Conservation (phyloP, 2,113 vertebrate genomes). For the Grammomys surdaster region DNA sequence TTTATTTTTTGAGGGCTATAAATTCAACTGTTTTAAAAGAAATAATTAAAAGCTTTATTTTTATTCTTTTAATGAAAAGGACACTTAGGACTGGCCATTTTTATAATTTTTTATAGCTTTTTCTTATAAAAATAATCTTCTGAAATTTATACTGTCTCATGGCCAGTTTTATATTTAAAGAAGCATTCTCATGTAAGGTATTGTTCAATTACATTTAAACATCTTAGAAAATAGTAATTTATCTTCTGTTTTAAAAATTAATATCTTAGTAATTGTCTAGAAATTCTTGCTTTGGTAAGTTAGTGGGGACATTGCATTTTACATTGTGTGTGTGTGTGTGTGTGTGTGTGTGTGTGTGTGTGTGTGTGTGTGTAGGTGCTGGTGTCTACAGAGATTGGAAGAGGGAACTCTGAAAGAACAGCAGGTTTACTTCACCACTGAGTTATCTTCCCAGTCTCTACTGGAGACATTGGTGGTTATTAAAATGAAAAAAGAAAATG, state of each 20-base stretch:
- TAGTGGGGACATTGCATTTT: neutral
- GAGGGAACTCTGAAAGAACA: neutral
- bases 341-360: neutral
- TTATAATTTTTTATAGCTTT: neutral
- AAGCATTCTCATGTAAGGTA: conserved; percentile 5
- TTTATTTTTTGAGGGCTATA: conserved; percentile 61
- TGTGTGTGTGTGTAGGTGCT: neutral
- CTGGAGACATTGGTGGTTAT: neutral
- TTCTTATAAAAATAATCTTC: conserved; percentile 5
- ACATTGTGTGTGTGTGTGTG: neutral
- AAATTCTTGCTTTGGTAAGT: neutral
- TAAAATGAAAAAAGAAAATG: neutral
- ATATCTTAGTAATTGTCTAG: neutral
- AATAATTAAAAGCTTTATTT: neutral
- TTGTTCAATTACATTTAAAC: conserved; percentile 9
- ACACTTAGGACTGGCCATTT: neutral
- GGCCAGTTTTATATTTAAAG: conserved; percentile 42
- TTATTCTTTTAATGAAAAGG: conserved; percentile 24
- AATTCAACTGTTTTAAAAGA: conserved; percentile 19
- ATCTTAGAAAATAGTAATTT: conserved; percentile 3
- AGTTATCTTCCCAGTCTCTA: neutral
- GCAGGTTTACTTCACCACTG: neutral
- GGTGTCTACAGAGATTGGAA: neutral
- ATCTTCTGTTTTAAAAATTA: conserved; percentile 52
- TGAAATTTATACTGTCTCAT: conserved; percentile 41